Evolutionary conservation across 2,888 invertebrate genomes (phyloP), one percentile per base, ranked within the genome.

Genomic region (Tinea pellionella): DNA sequence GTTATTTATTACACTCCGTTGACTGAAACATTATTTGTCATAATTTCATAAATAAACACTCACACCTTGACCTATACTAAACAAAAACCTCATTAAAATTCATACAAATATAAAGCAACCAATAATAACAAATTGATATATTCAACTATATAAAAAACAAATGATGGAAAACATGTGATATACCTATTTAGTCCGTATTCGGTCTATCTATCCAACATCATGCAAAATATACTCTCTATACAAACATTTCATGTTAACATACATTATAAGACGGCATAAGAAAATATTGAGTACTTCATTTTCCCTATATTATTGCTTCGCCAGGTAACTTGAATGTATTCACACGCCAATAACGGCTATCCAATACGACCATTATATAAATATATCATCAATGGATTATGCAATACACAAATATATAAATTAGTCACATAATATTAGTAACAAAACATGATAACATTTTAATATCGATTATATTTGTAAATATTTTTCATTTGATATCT

Each of bases 31-130:
- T 24, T 47, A 47, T 32, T 30, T 57, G 30, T 57, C 57, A 57
- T 57, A 57, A 53, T 32, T 55, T 57, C 57, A 57, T 57, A 57
- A 57, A 57, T 57, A 57, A 57, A 57, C 57, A 57, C 57, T 57
- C 57, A 57, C 57, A 57, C 57, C 57, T 32, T 57, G 57, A 9
- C 57, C 57, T 57, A 57, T 9, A 57, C 57, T 57, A 57, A 57
- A 57, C 57, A 32, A 57, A 57, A 57, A 57, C 57, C 32, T 57
- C 57, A 57, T 57, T 57, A 57, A 57, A 57, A 57, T 57, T 57
- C 57, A 57, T 57, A 57, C 57, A 57, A 57, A 57, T 57, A 57
- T 57, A 57, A 57, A 57, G 57, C 57, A 57, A 57, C 57, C 57
- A 57, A 57, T 57, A 57, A 57, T 30, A 57, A 57, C 57, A 57